Conservation (phyloP, 2,888 invertebrate genomes). For the Lasioglossum lativentre region DNA sequence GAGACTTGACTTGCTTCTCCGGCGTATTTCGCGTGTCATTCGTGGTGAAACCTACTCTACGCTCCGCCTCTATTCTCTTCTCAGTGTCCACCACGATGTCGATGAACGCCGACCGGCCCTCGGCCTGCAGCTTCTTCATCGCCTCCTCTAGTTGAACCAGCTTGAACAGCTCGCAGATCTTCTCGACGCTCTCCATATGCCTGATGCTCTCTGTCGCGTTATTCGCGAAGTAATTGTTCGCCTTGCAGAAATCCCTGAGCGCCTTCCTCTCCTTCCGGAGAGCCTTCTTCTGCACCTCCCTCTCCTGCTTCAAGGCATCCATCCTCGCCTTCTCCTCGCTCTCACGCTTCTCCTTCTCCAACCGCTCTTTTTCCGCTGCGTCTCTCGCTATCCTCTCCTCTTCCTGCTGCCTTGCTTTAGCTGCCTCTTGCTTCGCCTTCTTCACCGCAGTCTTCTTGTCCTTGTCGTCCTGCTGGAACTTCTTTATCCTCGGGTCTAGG, state of each 20-base stretch:
- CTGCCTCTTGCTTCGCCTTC: slow-evolving; percentile 93
- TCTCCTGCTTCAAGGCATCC: slow-evolving; percentile 93
- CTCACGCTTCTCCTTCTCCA: slow-evolving; percentile 92
- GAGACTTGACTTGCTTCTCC: slow-evolving; percentile 79
- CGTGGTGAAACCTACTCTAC: slow-evolving; percentile 85
- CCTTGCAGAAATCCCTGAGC: slow-evolving; percentile 92
- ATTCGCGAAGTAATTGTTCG: slow-evolving; percentile 91
- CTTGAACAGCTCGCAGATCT: slow-evolving; percentile 93
- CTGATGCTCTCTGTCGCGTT: slow-evolving; percentile 90
- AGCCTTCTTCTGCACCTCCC: slow-evolving; percentile 93
- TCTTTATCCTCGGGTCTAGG: slow-evolving; percentile 96
- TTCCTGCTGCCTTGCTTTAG: slow-evolving; percentile 93
- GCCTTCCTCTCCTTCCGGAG: slow-evolving; percentile 94
- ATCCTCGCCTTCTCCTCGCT: slow-evolving; percentile 93
- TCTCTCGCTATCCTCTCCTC: slow-evolving; percentile 91
- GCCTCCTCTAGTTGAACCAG: slow-evolving; percentile 90
- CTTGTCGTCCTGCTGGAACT: slow-evolving; percentile 97
- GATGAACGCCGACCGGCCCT: slow-evolving; percentile 89
- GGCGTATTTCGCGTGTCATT: slow-evolving; percentile 73
- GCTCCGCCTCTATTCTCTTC: slow-evolving; percentile 91
- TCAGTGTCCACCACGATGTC: slow-evolving; percentile 90
- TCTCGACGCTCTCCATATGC: slow-evolving; percentile 96
- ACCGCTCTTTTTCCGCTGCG: slow-evolving; percentile 86
- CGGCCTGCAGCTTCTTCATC: slow-evolving; percentile 89
- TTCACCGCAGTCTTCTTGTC: slow-evolving; percentile 95